These are phyloP conservation scores for Agrypnus murinus DNA, from an alignment of 2,888 invertebrate species.

Conservation along the genomic window DNA sequence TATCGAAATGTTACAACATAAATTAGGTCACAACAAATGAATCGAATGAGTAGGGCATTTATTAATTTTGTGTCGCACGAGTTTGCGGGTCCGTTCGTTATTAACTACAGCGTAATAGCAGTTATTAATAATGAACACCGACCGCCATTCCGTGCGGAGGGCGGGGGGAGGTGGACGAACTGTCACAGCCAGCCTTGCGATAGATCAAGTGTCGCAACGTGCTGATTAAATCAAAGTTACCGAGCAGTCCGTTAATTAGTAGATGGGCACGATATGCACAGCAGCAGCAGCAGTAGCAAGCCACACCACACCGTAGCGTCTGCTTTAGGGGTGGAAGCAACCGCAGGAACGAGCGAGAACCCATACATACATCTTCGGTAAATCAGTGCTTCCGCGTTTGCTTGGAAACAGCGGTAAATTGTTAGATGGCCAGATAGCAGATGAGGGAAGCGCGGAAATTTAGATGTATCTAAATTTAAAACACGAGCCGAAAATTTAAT, in stretches of 20 bases:
- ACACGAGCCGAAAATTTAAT: conserved; percentile 41
- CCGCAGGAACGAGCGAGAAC: conserved; percentile 31
- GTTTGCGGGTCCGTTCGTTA: conserved; percentile 44
- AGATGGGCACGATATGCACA: conserved; percentile 46
- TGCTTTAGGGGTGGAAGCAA: conserved; percentile 33
- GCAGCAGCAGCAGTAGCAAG: too few relatives aligned
- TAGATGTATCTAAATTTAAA: conserved; percentile 51
- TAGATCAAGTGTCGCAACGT: conserved; percentile 49
- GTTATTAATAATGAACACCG: conserved; percentile 51
- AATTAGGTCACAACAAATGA: conserved; percentile 32
- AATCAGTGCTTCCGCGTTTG: conserved; percentile 47
- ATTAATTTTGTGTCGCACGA: conserved; percentile 51
- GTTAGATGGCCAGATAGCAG: conserved; percentile 46
- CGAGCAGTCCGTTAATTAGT: conserved; percentile 48
- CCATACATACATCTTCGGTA: conserved; percentile 44
- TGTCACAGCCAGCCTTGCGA: conserved; percentile 55
- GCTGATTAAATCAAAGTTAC: conserved; percentile 47
- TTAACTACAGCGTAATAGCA: conserved; percentile 45
- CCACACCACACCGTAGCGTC: conserved; percentile 3
- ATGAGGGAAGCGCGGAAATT: conserved; percentile 48
- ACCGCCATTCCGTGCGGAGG: conserved; percentile 35
- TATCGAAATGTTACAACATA: conserved; percentile 15
- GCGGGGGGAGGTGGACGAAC: conserved; percentile 58
- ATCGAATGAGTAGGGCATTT: conserved; percentile 43
- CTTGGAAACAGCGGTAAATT: conserved; percentile 50